Percentiles rank a stretch among this genome's conserved stretches.
Evolutionary conservation across 2,113 vertebrate genomes (phyloP).

Genomic region (Suncus etruscus): DNA sequence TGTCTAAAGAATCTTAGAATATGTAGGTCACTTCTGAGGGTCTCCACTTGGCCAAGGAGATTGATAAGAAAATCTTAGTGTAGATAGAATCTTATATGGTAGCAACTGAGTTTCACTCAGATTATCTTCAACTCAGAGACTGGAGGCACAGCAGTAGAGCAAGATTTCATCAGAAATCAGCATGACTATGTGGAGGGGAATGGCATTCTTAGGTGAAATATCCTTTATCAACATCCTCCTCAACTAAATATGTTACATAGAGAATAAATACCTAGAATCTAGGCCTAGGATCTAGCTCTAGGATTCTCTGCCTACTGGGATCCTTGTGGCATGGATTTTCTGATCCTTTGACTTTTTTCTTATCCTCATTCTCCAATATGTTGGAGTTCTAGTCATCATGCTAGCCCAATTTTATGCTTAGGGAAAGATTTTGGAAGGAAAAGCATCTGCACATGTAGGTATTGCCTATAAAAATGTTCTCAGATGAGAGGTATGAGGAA

Average conservation of each 20-base stretch:
- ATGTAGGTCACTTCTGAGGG: background rate
- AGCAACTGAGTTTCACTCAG: background rate
- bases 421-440: background rate
- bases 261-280: background rate
- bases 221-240: background rate
- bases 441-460: background rate
- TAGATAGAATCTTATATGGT: background rate
- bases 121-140: background rate
- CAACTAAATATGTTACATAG: background rate
- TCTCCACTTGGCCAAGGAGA: background rate
- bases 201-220: background rate
- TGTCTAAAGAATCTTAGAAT: background rate
- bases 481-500: background rate
- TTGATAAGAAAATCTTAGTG: background rate
- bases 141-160: background rate
- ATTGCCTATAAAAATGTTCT: background rate
- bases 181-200: background rate
- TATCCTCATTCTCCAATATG: background rate
- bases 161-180: background rate
- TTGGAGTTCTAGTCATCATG: background rate
- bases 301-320: background rate
- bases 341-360: background rate
- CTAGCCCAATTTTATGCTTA: background rate
- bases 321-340: background rate
- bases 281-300: accelerated